Evolutionary conservation across 1,140 invertebrate genomes (phyloP).

Genomic region (Bombus breviceps): DNA sequence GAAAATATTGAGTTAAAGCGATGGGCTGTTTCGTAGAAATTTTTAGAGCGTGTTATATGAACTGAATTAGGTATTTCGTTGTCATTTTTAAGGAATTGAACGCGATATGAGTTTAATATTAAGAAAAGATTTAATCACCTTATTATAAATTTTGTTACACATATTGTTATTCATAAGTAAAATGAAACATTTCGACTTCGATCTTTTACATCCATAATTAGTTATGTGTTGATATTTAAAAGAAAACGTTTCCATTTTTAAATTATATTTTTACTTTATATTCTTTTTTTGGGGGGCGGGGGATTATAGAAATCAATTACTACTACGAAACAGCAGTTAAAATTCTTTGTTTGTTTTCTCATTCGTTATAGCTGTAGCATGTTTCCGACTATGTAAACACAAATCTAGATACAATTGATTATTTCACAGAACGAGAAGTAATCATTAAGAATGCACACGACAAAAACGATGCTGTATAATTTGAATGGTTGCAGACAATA

Average conservation of each 20-base stretch:
- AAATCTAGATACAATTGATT: neutral
- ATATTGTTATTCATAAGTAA: neutral
- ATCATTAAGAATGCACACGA: neutral
- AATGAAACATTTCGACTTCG: neutral
- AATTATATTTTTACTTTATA: neutral
- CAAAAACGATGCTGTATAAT: neutral
- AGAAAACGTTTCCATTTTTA: neutral
- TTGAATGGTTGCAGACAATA: conserved; percentile 3
- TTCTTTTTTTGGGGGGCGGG: too few species aligned
- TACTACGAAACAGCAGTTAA: too few species aligned
- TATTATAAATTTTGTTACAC: neutral
- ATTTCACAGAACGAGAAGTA: neutral
- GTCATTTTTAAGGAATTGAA: neutral
- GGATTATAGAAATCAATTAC: too few species aligned
- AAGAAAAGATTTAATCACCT: too few species aligned
- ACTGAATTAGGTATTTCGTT: neutral
- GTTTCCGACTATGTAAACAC: neutral
- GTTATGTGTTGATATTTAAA: neutral
- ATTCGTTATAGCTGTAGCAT: neutral
- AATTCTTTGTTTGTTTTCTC: too few species aligned
- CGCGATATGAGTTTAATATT: neutral
- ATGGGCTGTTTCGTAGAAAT: neutral
- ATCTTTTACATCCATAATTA: neutral
- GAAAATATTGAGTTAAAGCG: neutral
- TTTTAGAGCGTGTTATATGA: neutral